Base-by-base conservation (phyloP, 2,797 vertebrate species). In the Lithobates sylvaticus region DNA sequence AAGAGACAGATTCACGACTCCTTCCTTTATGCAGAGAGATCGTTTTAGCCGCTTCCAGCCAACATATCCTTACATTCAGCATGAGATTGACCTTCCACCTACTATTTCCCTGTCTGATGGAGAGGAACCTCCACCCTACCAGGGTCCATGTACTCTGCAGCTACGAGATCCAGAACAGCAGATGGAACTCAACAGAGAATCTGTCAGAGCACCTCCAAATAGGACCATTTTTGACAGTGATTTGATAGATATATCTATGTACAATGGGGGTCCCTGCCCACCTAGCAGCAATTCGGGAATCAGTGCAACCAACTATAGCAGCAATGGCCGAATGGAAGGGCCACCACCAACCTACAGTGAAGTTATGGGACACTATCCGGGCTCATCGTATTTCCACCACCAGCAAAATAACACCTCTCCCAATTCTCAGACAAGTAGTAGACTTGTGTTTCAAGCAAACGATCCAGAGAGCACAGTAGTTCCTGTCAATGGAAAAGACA, bases 221-320 rank as follows among this genome's bases (percentile, higher is more conserved):
- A 91, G 95, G 90, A 96, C 95, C 89, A 93, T 95, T 91, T 96
- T 95, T 88, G 94, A 95, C 93, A 95, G 95, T 32, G 93, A 95
- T 84, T 92, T 95, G 89, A 94, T 94, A 89, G 93, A 94, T 88
- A 88, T 93, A 88, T 93, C 94, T 0, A 89, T 93, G 91, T 94
- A 94, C 89, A 95, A 90, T 74, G 95, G 95, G 54, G 97, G 97
- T 76, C 98, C 97, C 0, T 95, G 97, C 91, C 98, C 98, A 10
- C 98, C 98, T 12, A 99, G 98, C 96, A 97, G 96, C 95, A 97
- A 98, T 90, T 97, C 97, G 84, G 98, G 98, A 92, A 96, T 99
- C 92, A 99, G 97, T 74, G 97, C 95, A 81, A 94, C 96, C 91
- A 97, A 95, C 93, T 96, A 96, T 82, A 96, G 96, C 94, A 96